Conservation (phyloP, 2,888 invertebrate species). For the Dione juno region DNA sequence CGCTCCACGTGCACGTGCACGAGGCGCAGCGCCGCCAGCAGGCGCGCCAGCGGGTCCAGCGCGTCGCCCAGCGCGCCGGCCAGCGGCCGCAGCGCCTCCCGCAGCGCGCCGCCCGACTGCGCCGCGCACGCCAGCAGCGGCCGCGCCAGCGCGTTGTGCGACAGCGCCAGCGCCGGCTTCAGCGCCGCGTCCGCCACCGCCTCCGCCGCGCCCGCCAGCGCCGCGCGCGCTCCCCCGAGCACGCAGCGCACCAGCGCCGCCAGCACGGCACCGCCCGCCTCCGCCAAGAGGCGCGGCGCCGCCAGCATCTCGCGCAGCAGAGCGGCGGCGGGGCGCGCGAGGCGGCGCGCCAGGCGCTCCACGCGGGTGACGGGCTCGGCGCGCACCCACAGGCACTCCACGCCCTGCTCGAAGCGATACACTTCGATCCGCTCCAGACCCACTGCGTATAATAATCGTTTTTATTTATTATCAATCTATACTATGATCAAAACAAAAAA, state of each 20-base stretch:
- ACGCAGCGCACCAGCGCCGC: constrained; percentile 54
- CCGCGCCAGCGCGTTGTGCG: constrained; percentile 87
- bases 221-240: constrained; percentile 52
- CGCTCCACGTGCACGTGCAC: constrained; percentile 52
- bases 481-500: not conserved
- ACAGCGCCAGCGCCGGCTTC: constrained; percentile 87
- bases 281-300: constrained; percentile 85
- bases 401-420: constrained; percentile 61
- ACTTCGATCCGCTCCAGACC: constrained; percentile 64
- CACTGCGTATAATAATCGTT: constrained; percentile 8
- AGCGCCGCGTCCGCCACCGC: constrained; percentile 89
- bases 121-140: constrained; percentile 86
- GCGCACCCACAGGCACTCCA: constrained; percentile 52
- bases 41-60: constrained; percentile 55
- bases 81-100: constrained; percentile 80
- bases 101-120: constrained; percentile 84
- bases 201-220: constrained; percentile 85
- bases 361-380: constrained; percentile 44
- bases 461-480: too few species aligned
- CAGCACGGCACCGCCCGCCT: constrained; percentile 84
- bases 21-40: constrained; percentile 55
- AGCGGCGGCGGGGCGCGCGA: constrained; percentile 69
- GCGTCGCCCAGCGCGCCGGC: constrained; percentile 51
- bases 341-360: constrained; percentile 49
- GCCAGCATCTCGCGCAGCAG: constrained; percentile 84